Conservation (phyloP, 2,113 vertebrate genomes). For the Glaucidium brasilianum region DNA sequence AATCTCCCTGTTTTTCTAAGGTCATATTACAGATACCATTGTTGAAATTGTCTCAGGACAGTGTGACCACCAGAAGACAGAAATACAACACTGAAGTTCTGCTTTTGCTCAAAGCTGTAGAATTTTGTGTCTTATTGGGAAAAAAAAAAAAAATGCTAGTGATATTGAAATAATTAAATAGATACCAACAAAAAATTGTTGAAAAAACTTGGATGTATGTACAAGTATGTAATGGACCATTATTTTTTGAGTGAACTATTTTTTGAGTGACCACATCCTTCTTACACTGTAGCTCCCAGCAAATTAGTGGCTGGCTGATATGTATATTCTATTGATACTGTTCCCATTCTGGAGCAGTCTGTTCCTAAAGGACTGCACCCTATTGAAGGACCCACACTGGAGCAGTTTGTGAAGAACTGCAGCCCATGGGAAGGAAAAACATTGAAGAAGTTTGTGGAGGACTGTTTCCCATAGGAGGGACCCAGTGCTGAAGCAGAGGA, state of each 20-base stretch:
- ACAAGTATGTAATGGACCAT: accelerated
- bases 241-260: background rate
- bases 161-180: background rate
- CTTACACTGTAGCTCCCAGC: too few species aligned
- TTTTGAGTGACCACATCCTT: too few species aligned
- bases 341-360: background rate
- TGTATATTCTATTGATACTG: too few species aligned
- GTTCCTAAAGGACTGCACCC: background rate
- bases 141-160: accelerated
- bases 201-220: background rate
- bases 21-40: background rate
- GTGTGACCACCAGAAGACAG: background rate
- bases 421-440: background rate
- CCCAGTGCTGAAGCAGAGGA: too few species aligned
- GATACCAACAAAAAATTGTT: too few species aligned
- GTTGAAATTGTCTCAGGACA: background rate
- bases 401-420: background rate
- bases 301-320: too few species aligned
- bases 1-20: background rate
- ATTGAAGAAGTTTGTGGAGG: background rate
- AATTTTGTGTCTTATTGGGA: background rate
- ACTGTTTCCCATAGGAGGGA: too few species aligned
- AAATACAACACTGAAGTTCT: background rate
- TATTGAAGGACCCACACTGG: too few species aligned
- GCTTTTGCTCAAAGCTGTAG: background rate